A percentile compares a stretch with the other conserved stretches of the same genome.
These are phyloP conservation scores for Cyphomyrmex costatus DNA, from an alignment of 1,140 invertebrate species.

Conservation along the genomic window DNA sequence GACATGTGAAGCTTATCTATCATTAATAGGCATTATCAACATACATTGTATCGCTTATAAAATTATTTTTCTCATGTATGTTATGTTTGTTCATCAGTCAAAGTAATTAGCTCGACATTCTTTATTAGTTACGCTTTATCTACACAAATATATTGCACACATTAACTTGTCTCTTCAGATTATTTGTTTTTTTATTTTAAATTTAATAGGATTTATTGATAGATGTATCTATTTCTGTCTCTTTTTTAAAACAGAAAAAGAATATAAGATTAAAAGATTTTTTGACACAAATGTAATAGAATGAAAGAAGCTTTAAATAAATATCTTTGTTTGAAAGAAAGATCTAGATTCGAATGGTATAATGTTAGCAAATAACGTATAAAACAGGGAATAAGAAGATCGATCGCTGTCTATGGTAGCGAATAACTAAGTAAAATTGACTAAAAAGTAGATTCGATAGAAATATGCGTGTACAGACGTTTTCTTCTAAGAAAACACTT, in stretches of 20 bases:
- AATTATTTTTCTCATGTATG: conserved; percentile 3
- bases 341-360: background rate
- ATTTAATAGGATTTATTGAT: background rate
- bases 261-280: background rate
- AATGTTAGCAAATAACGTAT: conserved; percentile 10
- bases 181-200: background rate
- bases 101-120: background rate
- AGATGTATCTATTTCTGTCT: background rate
- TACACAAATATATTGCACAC: background rate
- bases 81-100: background rate
- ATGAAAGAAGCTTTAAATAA: background rate
- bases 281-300: background rate
- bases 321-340: background rate
- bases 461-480: background rate
- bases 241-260: background rate
- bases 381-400: background rate
- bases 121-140: background rate
- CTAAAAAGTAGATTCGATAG: conserved; percentile 13
- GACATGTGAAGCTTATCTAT: conserved; percentile 4
- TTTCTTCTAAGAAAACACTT: background rate
- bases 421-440: conserved; percentile 28
- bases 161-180: background rate
- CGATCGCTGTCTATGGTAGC: conserved; percentile 26
- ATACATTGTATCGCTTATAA: background rate
- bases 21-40: background rate